Evolutionary conservation across 2,888 invertebrate species (phyloP).

Genomic region (Galeruca laticollis): DNA sequence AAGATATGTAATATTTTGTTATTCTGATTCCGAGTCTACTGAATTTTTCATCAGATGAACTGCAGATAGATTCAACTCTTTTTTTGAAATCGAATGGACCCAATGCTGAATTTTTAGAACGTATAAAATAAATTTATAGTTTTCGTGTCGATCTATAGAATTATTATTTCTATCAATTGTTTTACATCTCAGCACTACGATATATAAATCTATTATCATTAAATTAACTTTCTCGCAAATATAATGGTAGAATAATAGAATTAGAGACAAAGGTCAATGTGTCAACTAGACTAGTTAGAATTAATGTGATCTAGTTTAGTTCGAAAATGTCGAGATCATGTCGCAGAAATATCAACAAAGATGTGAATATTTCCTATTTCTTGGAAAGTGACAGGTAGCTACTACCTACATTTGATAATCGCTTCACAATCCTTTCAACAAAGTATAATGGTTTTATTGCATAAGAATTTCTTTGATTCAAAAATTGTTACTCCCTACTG

Average conservation of each 20-base stretch:
- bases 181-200: too few species aligned
- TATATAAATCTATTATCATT: neutral
- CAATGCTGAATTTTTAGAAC: too few species aligned
- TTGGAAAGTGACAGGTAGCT: slow-evolving; percentile 22
- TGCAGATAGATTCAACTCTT: too few species aligned
- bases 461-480: neutral
- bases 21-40: too few species aligned
- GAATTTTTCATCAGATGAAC: too few species aligned
- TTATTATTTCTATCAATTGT: too few species aligned
- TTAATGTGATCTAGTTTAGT: slow-evolving; percentile 30
- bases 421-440: neutral
- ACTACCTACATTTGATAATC: neutral
- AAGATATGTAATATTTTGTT: too few species aligned
- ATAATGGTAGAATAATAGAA: neutral
- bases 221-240: neutral
- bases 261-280: slow-evolving; percentile 28
- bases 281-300: slow-evolving; percentile 22
- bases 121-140: too few species aligned
- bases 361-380: slow-evolving; percentile 30
- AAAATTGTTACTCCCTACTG: neutral
- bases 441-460: neutral
- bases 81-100: too few species aligned
- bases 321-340: slow-evolving; percentile 33
- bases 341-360: slow-evolving; percentile 26
- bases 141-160: too few species aligned